Evolutionary conservation across 2,797 vertebrate species (phyloP).

Genomic region (Thunnus albacares): DNA sequence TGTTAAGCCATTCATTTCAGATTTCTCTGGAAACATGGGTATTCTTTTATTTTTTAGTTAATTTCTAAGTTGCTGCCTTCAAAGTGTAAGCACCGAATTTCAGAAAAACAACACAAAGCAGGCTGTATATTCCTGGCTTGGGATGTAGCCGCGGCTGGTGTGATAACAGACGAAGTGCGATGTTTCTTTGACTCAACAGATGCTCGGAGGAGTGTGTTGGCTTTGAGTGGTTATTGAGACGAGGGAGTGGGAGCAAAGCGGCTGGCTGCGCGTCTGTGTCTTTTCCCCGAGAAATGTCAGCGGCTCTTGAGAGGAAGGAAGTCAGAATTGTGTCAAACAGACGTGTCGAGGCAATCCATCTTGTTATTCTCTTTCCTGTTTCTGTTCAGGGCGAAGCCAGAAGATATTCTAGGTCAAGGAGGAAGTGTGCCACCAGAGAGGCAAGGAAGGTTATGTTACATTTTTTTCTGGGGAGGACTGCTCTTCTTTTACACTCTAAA

Average conservation of each 20-base stretch:
- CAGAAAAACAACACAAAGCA: constrained; percentile 18
- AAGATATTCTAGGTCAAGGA: constrained; percentile 66
- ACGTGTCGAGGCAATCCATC: constrained; percentile 47
- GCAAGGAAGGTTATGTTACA: constrained; percentile 19
- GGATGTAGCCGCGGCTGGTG: constrained; percentile 55
- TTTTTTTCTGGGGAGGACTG: constrained; percentile 12
- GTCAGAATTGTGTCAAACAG: constrained; percentile 57
- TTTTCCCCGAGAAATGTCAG: constrained; percentile 55
- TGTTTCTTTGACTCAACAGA: constrained; percentile 76
- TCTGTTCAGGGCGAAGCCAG: constrained; percentile 55
- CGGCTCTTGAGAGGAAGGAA: constrained; percentile 55
- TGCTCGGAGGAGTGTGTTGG: constrained; percentile 75
- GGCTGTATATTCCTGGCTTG: constrained; percentile 55
- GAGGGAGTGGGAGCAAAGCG: constrained; percentile 48
- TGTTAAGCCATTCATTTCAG: constrained; percentile 48
- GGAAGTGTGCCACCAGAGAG: constrained; percentile 40
- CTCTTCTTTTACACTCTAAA: constrained; percentile 33
- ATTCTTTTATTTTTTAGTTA: constrained; percentile 3
- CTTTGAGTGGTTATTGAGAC: constrained; percentile 55
- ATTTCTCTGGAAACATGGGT: constrained; percentile 3
- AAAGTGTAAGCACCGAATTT: constrained; percentile 30
- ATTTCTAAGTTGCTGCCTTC: constrained; percentile 37
- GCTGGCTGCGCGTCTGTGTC: constrained; percentile 44
- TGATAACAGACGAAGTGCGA: constrained; percentile 59
- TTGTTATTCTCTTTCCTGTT: constrained; percentile 29